Conservation (phyloP, 2,888 invertebrate genomes). For the Fragum whitleyi region DNA sequence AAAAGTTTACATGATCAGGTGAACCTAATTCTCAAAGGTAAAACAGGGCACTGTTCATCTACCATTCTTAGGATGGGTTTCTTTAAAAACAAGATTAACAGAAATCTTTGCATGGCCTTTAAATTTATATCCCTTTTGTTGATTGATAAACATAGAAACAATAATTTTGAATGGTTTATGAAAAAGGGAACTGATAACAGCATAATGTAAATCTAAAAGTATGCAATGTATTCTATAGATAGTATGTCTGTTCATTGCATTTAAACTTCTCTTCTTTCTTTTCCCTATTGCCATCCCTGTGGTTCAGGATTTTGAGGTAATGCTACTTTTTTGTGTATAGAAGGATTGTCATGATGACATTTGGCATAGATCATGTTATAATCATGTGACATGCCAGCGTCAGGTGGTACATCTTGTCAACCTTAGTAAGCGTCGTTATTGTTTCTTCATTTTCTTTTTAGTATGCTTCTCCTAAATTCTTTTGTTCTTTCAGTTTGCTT, state of each 20-base stretch:
- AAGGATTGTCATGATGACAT: slow-evolving; percentile 44
- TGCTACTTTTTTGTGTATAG: slow-evolving; percentile 62
- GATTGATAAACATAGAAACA: no score
- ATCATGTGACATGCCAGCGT: slow-evolving; percentile 17
- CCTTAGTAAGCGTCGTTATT: slow-evolving; percentile 38
- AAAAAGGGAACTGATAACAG: no score
- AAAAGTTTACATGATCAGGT: no score
- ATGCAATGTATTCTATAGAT: slow-evolving; percentile 36
- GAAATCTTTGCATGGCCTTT: no score
- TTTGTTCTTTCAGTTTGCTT: slow-evolving; percentile 27
- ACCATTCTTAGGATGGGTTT: no score
- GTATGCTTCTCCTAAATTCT: slow-evolving; percentile 40
- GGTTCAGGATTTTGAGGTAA: slow-evolving; percentile 81
- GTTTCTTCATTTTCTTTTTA: slow-evolving; percentile 39
- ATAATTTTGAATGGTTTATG: no score
- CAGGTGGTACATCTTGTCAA: slow-evolving; percentile 14
- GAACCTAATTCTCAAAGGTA: no score
- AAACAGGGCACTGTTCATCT: no score
- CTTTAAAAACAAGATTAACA: no score
- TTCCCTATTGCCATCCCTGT: slow-evolving; percentile 73
- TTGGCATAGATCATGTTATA: slow-evolving; percentile 25
- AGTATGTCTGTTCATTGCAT: slow-evolving; percentile 70
- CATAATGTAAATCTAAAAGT: slow-evolving; percentile 2
- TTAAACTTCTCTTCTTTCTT: slow-evolving; percentile 75
- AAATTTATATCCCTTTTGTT: no score